phyloP scores from a whole-genome alignment of 2,888 invertebrate genomes.

The Lapara coniferarum region DNA sequence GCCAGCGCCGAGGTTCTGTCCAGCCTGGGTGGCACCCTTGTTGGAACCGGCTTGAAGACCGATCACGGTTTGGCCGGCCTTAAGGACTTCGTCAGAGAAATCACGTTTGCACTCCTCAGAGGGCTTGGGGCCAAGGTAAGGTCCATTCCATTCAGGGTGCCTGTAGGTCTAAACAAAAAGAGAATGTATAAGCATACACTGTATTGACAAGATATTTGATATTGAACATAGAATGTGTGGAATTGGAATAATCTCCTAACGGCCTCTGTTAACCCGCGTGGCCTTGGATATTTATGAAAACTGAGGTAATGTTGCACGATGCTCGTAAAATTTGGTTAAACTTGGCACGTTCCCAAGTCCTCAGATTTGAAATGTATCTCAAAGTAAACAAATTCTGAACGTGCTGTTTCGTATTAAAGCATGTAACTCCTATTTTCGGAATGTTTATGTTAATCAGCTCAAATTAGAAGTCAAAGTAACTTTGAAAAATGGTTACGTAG shows the following conservation, averaged over 20 bases:
- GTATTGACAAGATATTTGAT: background rate
- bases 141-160: slow-evolving; percentile 93
- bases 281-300: slow-evolving; percentile 79
- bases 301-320: slow-evolving; percentile 77
- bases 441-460: slow-evolving; percentile 6
- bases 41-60: slow-evolving; percentile 98
- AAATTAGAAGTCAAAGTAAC: slow-evolving; percentile 16
- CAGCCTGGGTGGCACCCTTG: slow-evolving; percentile 97
- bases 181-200: slow-evolving; percentile 25
- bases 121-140: slow-evolving; percentile 96
- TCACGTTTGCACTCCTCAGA: slow-evolving; percentile 97
- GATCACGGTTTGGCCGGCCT: slow-evolving; percentile 94
- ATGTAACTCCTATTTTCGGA: slow-evolving; percentile 11
- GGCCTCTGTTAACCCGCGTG: slow-evolving; percentile 54
- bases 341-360: slow-evolving; percentile 72
- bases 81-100: slow-evolving; percentile 95
- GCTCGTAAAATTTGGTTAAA: slow-evolving; percentile 72
- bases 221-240: slow-evolving; percentile 28
- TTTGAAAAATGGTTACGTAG: background rate
- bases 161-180: slow-evolving; percentile 88
- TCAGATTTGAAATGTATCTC: slow-evolving; percentile 62
- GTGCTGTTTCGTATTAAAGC: slow-evolving; percentile 52
- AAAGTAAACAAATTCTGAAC: slow-evolving; percentile 68
- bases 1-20: slow-evolving; percentile 94
- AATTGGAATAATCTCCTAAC: slow-evolving; percentile 48